phyloP scores from a whole-genome alignment of 2,797 vertebrate genomes.

The Amphiprion clarkii region DNA sequence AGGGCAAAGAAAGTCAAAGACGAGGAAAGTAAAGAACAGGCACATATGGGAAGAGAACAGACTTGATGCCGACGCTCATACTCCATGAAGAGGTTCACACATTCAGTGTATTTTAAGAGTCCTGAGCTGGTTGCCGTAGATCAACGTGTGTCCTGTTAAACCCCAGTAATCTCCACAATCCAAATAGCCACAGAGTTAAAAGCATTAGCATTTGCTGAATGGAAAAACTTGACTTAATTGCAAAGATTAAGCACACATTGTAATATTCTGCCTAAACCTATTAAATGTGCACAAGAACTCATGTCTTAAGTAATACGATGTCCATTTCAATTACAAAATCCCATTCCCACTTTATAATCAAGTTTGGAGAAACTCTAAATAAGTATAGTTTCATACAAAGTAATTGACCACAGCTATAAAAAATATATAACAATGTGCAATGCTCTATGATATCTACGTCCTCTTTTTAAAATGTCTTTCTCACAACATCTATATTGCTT shows the following conservation, averaged over 20 bases:
- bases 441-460: not conserved
- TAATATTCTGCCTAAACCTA: not conserved
- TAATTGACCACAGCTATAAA: not conserved
- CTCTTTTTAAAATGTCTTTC: conserved; percentile 2
- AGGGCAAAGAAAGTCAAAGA: conserved; percentile 2
- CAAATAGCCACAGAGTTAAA: conserved; percentile 20
- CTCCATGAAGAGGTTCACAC: not conserved
- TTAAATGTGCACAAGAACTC: not conserved
- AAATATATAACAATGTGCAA: not conserved
- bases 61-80: not conserved
- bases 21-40: not conserved
- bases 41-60: not conserved
- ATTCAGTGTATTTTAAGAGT: conserved; percentile 4
- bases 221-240: not conserved
- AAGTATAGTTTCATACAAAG: not conserved
- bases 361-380: not conserved
- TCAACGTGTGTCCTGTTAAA: not conserved
- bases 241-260: not conserved
- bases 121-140: conserved; percentile 12
- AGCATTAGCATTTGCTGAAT: conserved; percentile 8
- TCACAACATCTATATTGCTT: too few species aligned
- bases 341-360: not conserved
- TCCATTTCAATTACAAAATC: not conserved
- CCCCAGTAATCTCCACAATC: not conserved
- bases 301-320: not conserved